phyloP scores from a whole-genome alignment of 1,140 invertebrate species.

The Vanessa tameamea region DNA sequence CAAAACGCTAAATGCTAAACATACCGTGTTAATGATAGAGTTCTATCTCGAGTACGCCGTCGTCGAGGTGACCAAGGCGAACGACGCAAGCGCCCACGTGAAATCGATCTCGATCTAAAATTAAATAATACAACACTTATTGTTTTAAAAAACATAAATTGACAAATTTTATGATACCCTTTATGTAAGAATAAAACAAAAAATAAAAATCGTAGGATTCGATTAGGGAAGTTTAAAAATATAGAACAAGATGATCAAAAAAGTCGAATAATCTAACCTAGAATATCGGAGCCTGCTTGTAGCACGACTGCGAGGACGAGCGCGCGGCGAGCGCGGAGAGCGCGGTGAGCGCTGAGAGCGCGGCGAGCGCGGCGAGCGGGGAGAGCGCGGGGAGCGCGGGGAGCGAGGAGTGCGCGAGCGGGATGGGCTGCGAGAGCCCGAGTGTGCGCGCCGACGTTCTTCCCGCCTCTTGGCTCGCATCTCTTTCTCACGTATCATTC shows the following conservation, averaged over 20 bases:
- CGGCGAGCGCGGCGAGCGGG: slow-evolving; percentile 46
- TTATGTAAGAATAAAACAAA: too few relatives aligned
- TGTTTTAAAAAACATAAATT: too few relatives aligned
- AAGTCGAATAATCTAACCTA: slow-evolving; percentile 52
- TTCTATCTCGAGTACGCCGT: slow-evolving; percentile 64
- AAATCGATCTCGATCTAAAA: slow-evolving; percentile 67
- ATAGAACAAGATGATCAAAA: slow-evolving; percentile 14
- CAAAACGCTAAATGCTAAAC: not conserved
- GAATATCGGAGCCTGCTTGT: slow-evolving; percentile 69
- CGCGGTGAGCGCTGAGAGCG: slow-evolving; percentile 44
- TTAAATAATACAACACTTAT: slow-evolving; percentile 9
- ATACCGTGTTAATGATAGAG: slow-evolving; percentile 68
- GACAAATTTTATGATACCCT: too few relatives aligned
- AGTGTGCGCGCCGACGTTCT: slow-evolving; percentile 79
- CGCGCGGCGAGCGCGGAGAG: slow-evolving; percentile 51
- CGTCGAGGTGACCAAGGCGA: slow-evolving; percentile 73
- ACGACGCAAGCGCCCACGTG: slow-evolving; percentile 68
- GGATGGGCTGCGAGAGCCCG: slow-evolving; percentile 52
- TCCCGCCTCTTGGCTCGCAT: slow-evolving; percentile 85
- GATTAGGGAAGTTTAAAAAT: not conserved
- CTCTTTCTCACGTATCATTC: slow-evolving; percentile 92
- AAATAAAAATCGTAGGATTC: too few relatives aligned
- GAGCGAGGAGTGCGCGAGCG: slow-evolving; percentile 56
- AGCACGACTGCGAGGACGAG: slow-evolving; percentile 61
- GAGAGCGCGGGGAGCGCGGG: slow-evolving; percentile 49